A percentile compares a stretch with the other conserved stretches of the same genome.
Evolutionary conservation across 1,140 invertebrate genomes (phyloP).

Genomic region (Phenacoccus solenopsis): DNA sequence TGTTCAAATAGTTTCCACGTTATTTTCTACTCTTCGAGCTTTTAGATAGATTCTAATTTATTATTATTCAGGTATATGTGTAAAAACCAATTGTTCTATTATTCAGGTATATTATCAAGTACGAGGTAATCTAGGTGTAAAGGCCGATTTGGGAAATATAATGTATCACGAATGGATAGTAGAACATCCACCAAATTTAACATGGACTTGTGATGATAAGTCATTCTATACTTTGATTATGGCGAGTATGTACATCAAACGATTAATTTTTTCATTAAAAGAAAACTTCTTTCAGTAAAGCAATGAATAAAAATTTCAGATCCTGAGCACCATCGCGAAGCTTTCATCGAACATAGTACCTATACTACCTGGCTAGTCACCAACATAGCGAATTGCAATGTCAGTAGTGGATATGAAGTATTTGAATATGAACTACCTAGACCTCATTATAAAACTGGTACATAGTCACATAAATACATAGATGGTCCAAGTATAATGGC

Average conservation of each 20-base stretch:
- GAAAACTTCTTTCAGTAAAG: background rate
- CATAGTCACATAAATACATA: too few relatives aligned
- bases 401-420: background rate
- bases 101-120: background rate
- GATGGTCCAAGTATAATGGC: too few relatives aligned
- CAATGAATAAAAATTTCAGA: background rate
- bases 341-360: background rate
- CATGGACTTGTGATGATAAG: background rate
- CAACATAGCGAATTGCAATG: background rate
- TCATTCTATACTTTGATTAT: background rate
- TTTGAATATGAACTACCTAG: background rate
- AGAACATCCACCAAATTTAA: background rate
- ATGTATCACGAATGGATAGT: background rate
- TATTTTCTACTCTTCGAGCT: too few relatives aligned
- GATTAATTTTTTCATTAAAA: background rate
- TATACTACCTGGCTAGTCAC: background rate
- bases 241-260: background rate
- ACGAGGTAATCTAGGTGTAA: background rate
- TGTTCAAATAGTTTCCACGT: too few relatives aligned
- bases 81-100: too few relatives aligned
- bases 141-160: background rate
- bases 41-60: too few relatives aligned
- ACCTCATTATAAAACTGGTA: background rate
- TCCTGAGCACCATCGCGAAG: background rate
- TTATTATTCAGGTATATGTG: too few relatives aligned